phyloP scores from a whole-genome alignment of 2,888 invertebrate species.

The Thereva nobilitata region DNA sequence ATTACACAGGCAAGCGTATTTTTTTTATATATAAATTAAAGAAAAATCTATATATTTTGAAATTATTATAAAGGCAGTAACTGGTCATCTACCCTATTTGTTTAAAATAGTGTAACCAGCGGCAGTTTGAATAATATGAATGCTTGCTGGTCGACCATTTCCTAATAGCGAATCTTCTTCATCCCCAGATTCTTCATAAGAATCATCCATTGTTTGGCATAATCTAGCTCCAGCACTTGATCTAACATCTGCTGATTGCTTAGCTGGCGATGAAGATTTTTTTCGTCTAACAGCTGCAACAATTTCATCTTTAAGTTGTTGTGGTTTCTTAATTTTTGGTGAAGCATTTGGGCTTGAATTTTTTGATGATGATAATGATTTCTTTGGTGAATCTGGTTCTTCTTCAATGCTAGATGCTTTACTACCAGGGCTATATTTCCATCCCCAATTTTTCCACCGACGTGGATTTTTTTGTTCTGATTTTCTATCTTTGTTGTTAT shows the following conservation, averaged over 20 bases:
- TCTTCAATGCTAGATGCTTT: constrained; percentile 49
- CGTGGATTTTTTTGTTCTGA: constrained; percentile 43
- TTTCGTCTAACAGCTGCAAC: constrained; percentile 46
- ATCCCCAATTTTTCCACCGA: constrained; percentile 49
- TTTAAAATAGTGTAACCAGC: constrained; percentile 45
- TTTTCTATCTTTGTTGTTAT: constrained; percentile 40
- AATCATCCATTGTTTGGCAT: constrained; percentile 42
- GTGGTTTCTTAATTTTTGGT: constrained; percentile 46
- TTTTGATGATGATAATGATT: constrained; percentile 46
- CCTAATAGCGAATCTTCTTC: constrained; percentile 46
- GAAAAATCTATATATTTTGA: neutral
- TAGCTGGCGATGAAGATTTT: constrained; percentile 43
- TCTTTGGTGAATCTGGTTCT: constrained; percentile 48
- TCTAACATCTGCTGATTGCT: constrained; percentile 43
- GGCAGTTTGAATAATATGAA: constrained; percentile 46
- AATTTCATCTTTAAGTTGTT: constrained; percentile 18
- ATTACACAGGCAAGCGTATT: too few species aligned
- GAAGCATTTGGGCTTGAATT: constrained; percentile 48
- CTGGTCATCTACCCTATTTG: constrained; percentile 42
- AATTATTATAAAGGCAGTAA: constrained; percentile 10
- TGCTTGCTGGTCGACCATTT: constrained; percentile 47
- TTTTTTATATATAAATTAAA: neutral
- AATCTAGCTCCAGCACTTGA: constrained; percentile 48
- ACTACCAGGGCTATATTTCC: constrained; percentile 49
- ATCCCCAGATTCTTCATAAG: constrained; percentile 18